Percentiles rank a stretch among this genome's conserved stretches.
Evolutionary conservation across 2,888 invertebrate genomes (phyloP).

Genomic region (Dione vanillae): DNA sequence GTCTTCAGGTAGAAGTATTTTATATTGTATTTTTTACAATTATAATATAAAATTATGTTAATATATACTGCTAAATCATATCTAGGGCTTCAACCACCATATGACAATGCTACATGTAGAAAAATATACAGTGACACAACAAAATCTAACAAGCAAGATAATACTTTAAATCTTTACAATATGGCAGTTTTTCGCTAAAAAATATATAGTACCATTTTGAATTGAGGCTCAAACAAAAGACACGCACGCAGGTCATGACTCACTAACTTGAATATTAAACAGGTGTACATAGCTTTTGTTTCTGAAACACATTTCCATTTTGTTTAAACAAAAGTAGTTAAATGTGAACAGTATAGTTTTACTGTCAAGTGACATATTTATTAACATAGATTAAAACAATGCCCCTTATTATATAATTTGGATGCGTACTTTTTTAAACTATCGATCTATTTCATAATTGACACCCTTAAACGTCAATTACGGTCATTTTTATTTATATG

Average conservation of each 20-base stretch:
- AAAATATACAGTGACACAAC: too few species aligned
- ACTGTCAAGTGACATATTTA: neutral
- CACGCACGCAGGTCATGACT: constrained; percentile 44
- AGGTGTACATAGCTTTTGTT: constrained; percentile 51
- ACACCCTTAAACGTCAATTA: too few species aligned
- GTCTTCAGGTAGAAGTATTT: neutral
- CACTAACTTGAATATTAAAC: constrained; percentile 54
- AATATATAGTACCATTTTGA: constrained; percentile 16
- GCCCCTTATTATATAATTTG: neutral
- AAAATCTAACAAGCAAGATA: neutral
- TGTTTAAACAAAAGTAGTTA: neutral
- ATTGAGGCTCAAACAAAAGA: constrained; percentile 33
- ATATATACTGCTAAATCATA: constrained; percentile 21
- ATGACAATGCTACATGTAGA: constrained; percentile 24
- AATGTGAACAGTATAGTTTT: neutral
- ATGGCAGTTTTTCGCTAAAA: constrained; percentile 24
- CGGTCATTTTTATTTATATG: too few species aligned
- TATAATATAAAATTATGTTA: neutral
- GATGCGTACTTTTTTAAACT: too few species aligned
- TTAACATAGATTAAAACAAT: neutral
- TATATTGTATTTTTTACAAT: neutral
- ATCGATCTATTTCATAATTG: too few species aligned
- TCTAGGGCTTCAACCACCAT: constrained; percentile 18
- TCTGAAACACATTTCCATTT: constrained; percentile 30
- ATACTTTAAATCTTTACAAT: constrained; percentile 7